These are phyloP conservation scores for Stratiolaelaps scimitus DNA, from an alignment of 1,140 invertebrate genomes.

Conservation along the genomic window DNA sequence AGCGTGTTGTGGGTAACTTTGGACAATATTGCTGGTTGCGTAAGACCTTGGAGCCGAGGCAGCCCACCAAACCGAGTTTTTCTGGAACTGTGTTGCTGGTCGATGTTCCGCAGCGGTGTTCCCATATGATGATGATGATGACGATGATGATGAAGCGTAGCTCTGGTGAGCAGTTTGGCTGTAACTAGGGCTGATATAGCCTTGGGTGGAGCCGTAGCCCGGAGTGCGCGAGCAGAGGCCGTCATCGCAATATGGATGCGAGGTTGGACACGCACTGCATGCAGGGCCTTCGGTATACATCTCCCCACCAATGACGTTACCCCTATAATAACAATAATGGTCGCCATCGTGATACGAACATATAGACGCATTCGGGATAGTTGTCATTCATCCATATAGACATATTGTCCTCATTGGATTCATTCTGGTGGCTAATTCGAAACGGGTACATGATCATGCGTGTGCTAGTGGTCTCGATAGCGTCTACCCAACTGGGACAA, in stretches of 20 bases:
- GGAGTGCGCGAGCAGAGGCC: conserved; percentile 3
- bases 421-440: too few relatives aligned
- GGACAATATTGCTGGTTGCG: too few relatives aligned
- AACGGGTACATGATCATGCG: too few relatives aligned
- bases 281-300: conserved; percentile 14
- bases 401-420: too few relatives aligned
- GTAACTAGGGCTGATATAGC: neutral
- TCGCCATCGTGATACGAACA: too few relatives aligned
- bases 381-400: too few relatives aligned
- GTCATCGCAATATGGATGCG: conserved; percentile 13
- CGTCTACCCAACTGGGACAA: too few relatives aligned
- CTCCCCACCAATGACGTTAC: neutral
- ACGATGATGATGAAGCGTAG: too few relatives aligned
- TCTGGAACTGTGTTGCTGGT: neutral
- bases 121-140: neutral
- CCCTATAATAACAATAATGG: neutral
- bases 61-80: neutral
- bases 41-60: neutral
- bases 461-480: too few relatives aligned
- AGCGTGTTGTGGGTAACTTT: too few relatives aligned
- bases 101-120: neutral
- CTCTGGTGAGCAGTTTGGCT: neutral
- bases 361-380: too few relatives aligned
- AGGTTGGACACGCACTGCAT: conserved; percentile 11
- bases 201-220: neutral